A percentile compares a stretch with the other conserved stretches of the same genome.
These are phyloP conservation scores for Pachyuromys duprasi DNA, from an alignment of 2,797 vertebrate species.

Conservation along the genomic window DNA sequence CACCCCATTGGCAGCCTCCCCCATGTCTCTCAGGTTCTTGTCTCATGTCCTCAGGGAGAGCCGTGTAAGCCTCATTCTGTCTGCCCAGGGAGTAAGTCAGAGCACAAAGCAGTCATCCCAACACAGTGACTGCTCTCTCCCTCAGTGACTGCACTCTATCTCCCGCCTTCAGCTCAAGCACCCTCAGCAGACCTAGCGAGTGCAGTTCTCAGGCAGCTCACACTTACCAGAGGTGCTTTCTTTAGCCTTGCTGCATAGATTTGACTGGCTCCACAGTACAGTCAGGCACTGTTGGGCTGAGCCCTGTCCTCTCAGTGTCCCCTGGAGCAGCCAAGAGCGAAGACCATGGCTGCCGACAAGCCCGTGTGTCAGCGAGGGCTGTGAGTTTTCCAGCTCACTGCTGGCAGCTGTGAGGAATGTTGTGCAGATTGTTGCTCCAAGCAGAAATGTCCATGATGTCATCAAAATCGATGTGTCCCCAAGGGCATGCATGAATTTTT, in stretches of 20 bases:
- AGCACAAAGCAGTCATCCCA: not conserved
- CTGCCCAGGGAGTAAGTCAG: slow-evolving; percentile 15
- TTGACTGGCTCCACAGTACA: not conserved
- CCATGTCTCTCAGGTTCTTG: not conserved
- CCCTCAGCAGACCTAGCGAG: slow-evolving; percentile 1
- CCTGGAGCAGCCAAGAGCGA: not conserved
- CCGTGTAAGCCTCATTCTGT: not conserved
- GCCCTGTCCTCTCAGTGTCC: not conserved
- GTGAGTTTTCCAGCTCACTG: not conserved
- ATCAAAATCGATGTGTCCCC: not conserved
- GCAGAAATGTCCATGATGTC: slow-evolving; percentile 10
- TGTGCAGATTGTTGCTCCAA: slow-evolving; percentile 20
- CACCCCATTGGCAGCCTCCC: not conserved
- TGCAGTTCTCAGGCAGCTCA: slow-evolving; percentile 1
- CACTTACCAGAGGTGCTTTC: not conserved
- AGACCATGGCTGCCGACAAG: not conserved
- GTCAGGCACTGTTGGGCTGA: not conserved
- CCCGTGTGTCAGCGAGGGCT: not conserved
- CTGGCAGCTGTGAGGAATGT: not conserved
- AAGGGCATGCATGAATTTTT: not conserved
- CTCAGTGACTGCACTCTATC: slow-evolving; percentile 18
- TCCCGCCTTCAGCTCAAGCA: not conserved
- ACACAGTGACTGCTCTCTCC: slow-evolving; percentile 12
- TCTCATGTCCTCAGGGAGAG: slow-evolving; percentile 20
- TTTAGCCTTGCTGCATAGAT: not conserved